A percentile compares a stretch with the other conserved stretches of the same genome.
phyloP scores from a whole-genome alignment of 2,888 invertebrate genomes.

The Schrankia costaestrigalis region DNA sequence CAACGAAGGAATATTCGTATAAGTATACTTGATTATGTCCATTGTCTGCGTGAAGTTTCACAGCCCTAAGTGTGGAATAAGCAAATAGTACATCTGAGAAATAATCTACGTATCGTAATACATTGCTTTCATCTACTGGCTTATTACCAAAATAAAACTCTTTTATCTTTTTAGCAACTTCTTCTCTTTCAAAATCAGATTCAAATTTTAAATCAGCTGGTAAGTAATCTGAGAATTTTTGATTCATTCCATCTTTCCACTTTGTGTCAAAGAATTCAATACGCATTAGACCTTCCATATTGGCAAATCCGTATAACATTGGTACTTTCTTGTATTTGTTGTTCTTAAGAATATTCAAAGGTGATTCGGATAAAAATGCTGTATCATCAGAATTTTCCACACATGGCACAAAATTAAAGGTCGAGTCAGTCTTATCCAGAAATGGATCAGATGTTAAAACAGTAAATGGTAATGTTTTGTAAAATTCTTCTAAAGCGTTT shows the following conservation, averaged over 20 bases:
- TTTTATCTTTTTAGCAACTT: constrained; percentile 36
- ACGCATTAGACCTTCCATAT: constrained; percentile 51
- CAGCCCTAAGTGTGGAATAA: constrained; percentile 28
- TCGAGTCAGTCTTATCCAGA: neutral
- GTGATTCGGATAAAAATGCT: constrained; percentile 40
- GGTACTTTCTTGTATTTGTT: constrained; percentile 41
- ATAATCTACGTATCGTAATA: constrained; percentile 39
- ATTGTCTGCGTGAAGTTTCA: constrained; percentile 30
- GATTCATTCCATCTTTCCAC: constrained; percentile 47
- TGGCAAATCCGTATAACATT: constrained; percentile 45
- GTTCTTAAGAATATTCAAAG: constrained; percentile 40
- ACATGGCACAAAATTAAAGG: constrained; percentile 3
- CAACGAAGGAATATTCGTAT: constrained; percentile 41
- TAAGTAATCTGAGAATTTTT: constrained; percentile 52
- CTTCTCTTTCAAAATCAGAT: constrained; percentile 31
- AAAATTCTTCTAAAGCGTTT: constrained; percentile 32
- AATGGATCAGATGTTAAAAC: neutral
- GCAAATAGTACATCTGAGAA: constrained; percentile 40
- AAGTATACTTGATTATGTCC: constrained; percentile 39
- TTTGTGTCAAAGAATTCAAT: constrained; percentile 28
- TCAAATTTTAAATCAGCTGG: constrained; percentile 46
- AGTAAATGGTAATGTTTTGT: constrained; percentile 2
- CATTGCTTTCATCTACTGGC: constrained; percentile 24
- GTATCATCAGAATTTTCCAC: constrained; percentile 17
- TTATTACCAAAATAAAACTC: constrained; percentile 41